phyloP scores from a whole-genome alignment of 2,888 invertebrate species.

The Yponomeuta plumbellus region DNA sequence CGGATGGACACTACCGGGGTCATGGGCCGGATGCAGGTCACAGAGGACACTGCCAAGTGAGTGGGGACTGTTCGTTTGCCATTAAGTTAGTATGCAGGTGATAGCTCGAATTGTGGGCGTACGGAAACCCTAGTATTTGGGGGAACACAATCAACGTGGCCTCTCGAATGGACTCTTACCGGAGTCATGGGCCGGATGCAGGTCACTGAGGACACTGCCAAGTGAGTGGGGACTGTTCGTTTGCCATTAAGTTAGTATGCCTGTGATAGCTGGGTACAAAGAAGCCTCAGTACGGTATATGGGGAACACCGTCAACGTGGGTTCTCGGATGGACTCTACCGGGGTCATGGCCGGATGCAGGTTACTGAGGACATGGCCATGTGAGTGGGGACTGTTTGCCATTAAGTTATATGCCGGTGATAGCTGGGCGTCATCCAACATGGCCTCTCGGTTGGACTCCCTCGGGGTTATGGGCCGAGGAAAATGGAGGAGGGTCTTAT shows the following conservation, averaged over 20 bases:
- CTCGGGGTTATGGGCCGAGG: slow-evolving; percentile 92
- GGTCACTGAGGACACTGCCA: slow-evolving; percentile 76
- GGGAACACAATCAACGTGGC: slow-evolving; percentile 58
- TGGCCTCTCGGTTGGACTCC: slow-evolving; percentile 96
- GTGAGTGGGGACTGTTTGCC: slow-evolving; percentile 33
- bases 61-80: slow-evolving; percentile 21
- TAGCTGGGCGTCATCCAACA: too few species aligned
- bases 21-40: slow-evolving; percentile 89
- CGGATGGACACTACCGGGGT: slow-evolving; percentile 97
- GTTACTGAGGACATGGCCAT: slow-evolving; percentile 76
- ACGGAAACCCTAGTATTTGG: too few species aligned
- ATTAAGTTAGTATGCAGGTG: background rate
- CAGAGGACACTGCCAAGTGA: slow-evolving; percentile 68
- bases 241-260: background rate
- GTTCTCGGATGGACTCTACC: slow-evolving; percentile 97
- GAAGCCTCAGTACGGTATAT: slow-evolving; percentile 72
- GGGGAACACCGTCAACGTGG: slow-evolving; percentile 39
- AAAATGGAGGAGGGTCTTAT: too few species aligned
- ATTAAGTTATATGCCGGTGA: background rate
- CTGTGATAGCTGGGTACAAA: too few species aligned
- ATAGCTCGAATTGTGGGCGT: background rate
- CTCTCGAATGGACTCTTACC: slow-evolving; percentile 97
- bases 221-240: slow-evolving; percentile 38
- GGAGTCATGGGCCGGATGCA: slow-evolving; percentile 92
- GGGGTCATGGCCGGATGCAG: slow-evolving; percentile 90